phyloP scores from a whole-genome alignment of 2,888 invertebrate genomes.

The Zhuqinia jingwanae region DNA sequence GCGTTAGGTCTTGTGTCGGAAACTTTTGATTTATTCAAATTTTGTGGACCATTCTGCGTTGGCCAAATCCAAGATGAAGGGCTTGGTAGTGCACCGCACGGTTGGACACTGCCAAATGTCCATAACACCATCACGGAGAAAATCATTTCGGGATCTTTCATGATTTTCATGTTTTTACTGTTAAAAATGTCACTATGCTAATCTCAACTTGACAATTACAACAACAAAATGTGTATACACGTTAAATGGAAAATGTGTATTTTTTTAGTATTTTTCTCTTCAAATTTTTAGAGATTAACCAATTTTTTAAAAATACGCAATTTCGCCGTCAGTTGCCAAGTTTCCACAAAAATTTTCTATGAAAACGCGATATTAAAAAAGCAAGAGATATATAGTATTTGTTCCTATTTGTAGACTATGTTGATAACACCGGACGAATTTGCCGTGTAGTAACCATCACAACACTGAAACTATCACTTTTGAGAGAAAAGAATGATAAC shows the following conservation, averaged over 20 bases:
- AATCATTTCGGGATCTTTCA: background rate
- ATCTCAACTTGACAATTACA: too few relatives aligned
- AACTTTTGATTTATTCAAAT: background rate
- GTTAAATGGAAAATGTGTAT: background rate
- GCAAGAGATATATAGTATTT: too few relatives aligned
- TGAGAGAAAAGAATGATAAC: too few relatives aligned
- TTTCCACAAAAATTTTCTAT: too few relatives aligned
- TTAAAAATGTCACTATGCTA: too few relatives aligned
- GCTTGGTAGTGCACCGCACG: slow-evolving; percentile 12
- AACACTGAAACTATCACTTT: background rate
- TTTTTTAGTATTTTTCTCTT: too few relatives aligned
- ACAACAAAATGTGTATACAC: background rate
- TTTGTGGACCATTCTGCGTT: background rate
- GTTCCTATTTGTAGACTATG: too few relatives aligned
- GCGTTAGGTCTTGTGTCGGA: background rate
- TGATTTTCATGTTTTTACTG: background rate
- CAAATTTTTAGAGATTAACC: too few relatives aligned
- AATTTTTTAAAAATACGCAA: background rate
- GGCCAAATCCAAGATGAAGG: slow-evolving; percentile 56
- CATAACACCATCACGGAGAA: background rate
- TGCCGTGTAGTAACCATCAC: too few relatives aligned
- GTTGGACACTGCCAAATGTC: background rate
- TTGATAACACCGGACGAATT: too few relatives aligned
- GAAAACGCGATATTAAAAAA: too few relatives aligned
- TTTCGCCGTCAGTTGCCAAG: background rate